Evolutionary conservation across 2,888 invertebrate species (phyloP), one percentile per base, ranked within the genome.

Genomic region (Slavum lentiscoides): DNA sequence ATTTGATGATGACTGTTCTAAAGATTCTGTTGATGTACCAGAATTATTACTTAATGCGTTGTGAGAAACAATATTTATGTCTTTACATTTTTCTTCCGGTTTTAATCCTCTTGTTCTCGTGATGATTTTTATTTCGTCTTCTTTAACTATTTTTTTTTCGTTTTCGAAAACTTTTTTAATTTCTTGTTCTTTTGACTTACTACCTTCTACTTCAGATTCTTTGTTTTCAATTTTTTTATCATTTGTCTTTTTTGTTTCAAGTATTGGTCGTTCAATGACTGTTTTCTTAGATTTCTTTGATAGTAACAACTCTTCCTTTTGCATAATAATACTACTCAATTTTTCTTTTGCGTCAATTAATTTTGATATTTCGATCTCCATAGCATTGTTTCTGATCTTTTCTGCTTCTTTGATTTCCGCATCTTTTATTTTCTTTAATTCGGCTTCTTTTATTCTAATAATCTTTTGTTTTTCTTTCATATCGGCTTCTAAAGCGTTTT

Each of bases 91-190:
- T 61, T 77, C 70, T 70, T 77, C 70, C 1, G 7, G 7, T 19
- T 70, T 77, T 39, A 55, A 23, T 19, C 62, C 64, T 55, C 70
- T 70, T 1, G 39, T 77, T 43, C 69, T 70, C 8, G 62, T 77
- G 4, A 53, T 1, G 17, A 67, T 43, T 58, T 30, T 76, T 11
- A 3, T 37, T 61, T 61, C 69, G 30, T 15, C 13, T 19, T 7
- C 58, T 53, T 75, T 53, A 21, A 8, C 7, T 8, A 0, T 74
- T 74, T 68, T 67, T 6, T 15, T 17, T 21, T 66, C 55, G 37
- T 23, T 17, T 37, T n/a, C 37, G 0, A 15, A 1, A 7, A 7
- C 17, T n/a, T 66, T 74, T 21, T 19, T 61, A 23, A 39, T 6
- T 39, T 55, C 19, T 39, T 8, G 59, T 61, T 62, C 61, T 43